phyloP scores from a whole-genome alignment of 2,113 vertebrate species.

The Syngnathus scovelli region DNA sequence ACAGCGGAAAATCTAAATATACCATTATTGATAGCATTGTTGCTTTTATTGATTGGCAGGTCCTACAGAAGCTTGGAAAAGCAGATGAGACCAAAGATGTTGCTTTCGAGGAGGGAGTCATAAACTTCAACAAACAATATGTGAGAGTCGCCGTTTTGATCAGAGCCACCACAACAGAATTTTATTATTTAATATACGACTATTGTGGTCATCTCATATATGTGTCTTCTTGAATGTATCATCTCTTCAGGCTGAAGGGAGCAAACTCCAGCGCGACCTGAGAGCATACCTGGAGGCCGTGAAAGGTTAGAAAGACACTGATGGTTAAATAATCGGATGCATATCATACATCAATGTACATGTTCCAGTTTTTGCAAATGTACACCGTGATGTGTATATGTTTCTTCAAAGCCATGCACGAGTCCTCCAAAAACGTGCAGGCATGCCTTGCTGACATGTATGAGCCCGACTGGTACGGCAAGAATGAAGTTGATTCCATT shows the following conservation, averaged over 20 bases:
- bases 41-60: slow-evolving; percentile 65
- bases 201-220: too few species aligned
- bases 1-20: background rate
- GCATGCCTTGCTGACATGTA: slow-evolving; percentile 94
- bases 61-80: slow-evolving; percentile 96
- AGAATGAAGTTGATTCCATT: slow-evolving; percentile 87
- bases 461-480: slow-evolving; percentile 89
- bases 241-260: slow-evolving; percentile 78
- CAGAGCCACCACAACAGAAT: background rate
- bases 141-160: slow-evolving; percentile 55
- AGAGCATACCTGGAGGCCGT: slow-evolving; percentile 88
- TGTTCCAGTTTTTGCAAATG: background rate
- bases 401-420: slow-evolving; percentile 85
- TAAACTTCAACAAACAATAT: slow-evolving; percentile 98
- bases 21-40: background rate
- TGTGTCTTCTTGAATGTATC: background rate
- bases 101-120: slow-evolving; percentile 93
- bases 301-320: slow-evolving; percentile 74
- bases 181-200: background rate
- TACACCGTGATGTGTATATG: background rate
- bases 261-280: slow-evolving; percentile 91
- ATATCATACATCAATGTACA: background rate
- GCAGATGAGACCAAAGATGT: slow-evolving; percentile 97
- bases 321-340: background rate
- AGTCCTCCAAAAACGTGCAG: slow-evolving; percentile 89